phyloP scores from a whole-genome alignment of 2,113 vertebrate genomes.

The Tachysurus vachellii region DNA sequence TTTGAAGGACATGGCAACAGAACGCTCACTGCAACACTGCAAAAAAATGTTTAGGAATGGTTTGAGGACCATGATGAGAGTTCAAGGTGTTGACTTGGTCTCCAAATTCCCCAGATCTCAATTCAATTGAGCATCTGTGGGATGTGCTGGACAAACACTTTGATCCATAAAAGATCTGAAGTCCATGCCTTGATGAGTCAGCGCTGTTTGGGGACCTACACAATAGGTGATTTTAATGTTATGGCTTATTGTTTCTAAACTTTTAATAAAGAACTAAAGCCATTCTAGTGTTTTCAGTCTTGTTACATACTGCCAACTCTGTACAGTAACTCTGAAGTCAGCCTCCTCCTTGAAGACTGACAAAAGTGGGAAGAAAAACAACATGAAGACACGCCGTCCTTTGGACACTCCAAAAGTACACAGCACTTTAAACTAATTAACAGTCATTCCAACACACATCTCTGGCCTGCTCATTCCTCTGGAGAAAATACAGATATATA shows the following conservation, averaged over 20 bases:
- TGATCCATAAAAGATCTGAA: too few relatives aligned
- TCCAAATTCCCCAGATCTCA: neutral
- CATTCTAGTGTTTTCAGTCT: neutral
- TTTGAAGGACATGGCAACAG: too few relatives aligned
- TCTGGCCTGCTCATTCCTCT: constrained; percentile 25
- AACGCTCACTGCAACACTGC: neutral
- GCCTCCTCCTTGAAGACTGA: neutral
- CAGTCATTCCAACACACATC: neutral
- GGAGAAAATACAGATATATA: constrained; percentile 40
- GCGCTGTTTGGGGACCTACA: too few relatives aligned
- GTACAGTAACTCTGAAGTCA: neutral
- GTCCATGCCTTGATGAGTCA: too few relatives aligned
- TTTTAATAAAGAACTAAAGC: neutral
- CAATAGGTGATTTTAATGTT: too few relatives aligned
- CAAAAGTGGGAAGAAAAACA: neutral
- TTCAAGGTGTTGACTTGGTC: too few relatives aligned
- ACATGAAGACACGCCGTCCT: neutral
- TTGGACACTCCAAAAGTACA: neutral
- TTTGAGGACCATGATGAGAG: too few relatives aligned
- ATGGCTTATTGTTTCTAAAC: too few relatives aligned
- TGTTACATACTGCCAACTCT: neutral
- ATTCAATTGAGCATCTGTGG: neutral
- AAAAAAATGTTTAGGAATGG: neutral
- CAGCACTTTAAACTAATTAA: neutral
- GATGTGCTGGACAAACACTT: too few relatives aligned